Conservation (phyloP, 2,113 vertebrate genomes). For the Azemiops feae region DNA sequence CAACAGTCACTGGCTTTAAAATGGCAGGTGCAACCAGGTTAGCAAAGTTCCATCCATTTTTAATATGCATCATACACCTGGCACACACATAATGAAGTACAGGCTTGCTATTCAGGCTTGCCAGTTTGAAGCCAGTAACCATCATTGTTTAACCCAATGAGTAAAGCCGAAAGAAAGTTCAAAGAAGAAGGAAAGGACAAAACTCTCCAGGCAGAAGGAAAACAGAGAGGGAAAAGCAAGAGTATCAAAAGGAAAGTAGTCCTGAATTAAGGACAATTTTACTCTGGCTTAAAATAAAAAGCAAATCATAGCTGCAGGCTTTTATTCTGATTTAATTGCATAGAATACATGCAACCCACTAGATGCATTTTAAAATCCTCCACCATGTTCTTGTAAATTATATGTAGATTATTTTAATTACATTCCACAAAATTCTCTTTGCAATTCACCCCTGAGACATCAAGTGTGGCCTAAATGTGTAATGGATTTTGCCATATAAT, state of each 20-base stretch:
- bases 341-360: background rate
- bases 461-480: background rate
- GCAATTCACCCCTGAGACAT: slow-evolving; percentile 12
- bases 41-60: background rate
- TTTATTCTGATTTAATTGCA: background rate
- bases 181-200: background rate
- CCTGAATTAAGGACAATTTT: background rate
- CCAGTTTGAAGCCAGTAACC: background rate
- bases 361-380: background rate
- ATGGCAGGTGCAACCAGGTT: background rate
- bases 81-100: background rate
- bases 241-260: background rate
- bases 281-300: background rate
- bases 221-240: background rate
- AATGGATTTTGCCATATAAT: slow-evolving; percentile 19
- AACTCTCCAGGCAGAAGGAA: background rate
- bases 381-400: background rate
- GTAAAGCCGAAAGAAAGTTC: background rate
- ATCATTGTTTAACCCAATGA: background rate
- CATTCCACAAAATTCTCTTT: background rate
- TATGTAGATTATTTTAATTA: slow-evolving; percentile 30
- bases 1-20: background rate
- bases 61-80: background rate
- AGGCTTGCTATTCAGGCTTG: background rate
- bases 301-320: background rate